Conservation (phyloP, 2,888 invertebrate genomes). For the Willowsia nigromaculata region DNA sequence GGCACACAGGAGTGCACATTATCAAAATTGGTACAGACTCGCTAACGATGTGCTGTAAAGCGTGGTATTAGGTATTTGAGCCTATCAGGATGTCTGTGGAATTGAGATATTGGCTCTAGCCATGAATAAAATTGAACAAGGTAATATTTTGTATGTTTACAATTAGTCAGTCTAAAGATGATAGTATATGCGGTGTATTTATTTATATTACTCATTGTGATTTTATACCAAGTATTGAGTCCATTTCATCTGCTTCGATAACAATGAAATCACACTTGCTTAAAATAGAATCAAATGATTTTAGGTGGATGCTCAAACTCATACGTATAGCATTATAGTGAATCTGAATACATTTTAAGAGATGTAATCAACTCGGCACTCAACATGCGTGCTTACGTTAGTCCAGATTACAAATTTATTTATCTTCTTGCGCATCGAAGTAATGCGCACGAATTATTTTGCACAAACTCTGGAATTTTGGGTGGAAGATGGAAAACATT, state of each 20-base stretch:
- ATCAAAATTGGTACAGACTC: too few relatives aligned
- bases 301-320: not conserved
- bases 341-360: too few relatives aligned
- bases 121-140: conserved; percentile 7
- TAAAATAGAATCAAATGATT: too few relatives aligned
- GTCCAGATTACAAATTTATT: too few relatives aligned
- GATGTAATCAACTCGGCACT: too few relatives aligned
- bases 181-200: not conserved
- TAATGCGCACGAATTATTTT: not conserved
- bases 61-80: not conserved
- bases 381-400: too few relatives aligned
- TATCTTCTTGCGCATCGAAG: too few relatives aligned
- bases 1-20: too few relatives aligned
- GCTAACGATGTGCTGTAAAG: too few relatives aligned
- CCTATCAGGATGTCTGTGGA: not conserved
- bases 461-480: not conserved
- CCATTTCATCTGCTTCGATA: too few relatives aligned
- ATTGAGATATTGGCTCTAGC: not conserved
- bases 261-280: too few relatives aligned
- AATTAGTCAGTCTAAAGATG: not conserved
- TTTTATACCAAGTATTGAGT: not conserved
- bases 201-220: not conserved
- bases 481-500: not conserved
- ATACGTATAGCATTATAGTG: too few relatives aligned
- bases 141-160: not conserved